Conservation (phyloP, 2,888 invertebrate genomes). For the Drosophila greeni region DNA sequence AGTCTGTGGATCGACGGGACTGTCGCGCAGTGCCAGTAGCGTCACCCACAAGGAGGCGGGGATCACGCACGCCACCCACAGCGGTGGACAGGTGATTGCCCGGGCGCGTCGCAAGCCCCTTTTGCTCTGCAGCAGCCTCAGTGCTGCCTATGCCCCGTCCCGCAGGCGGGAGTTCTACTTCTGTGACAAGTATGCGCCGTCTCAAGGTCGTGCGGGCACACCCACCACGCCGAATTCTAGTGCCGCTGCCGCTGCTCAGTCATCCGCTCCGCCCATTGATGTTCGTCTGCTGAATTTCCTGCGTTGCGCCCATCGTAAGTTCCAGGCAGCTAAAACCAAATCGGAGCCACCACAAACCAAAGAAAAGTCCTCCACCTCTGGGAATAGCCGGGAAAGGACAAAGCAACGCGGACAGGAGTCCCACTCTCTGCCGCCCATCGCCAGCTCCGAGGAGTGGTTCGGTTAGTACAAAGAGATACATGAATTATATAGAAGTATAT, state of each 20-base stretch:
- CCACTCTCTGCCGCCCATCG: slow-evolving; percentile 50
- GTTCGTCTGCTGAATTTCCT: slow-evolving; percentile 69
- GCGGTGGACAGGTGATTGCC: slow-evolving; percentile 51
- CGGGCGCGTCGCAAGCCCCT: slow-evolving; percentile 61
- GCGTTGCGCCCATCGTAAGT: slow-evolving; percentile 69
- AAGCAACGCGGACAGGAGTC: slow-evolving; percentile 27
- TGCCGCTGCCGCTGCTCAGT: slow-evolving; percentile 1
- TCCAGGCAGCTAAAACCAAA: slow-evolving; percentile 56
- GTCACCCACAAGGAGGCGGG: slow-evolving; percentile 59
- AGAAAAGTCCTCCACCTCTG: slow-evolving; percentile 30
- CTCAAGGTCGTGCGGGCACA: slow-evolving; percentile 5
- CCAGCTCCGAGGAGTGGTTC: slow-evolving; percentile 72
- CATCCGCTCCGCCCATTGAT: slow-evolving; percentile 52
- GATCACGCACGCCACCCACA: slow-evolving; percentile 16
- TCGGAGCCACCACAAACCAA: slow-evolving; percentile 46
- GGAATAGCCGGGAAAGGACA: slow-evolving; percentile 33
- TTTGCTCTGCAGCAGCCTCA: slow-evolving; percentile 61
- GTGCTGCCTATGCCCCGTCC: slow-evolving; percentile 62
- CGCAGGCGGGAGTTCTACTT: slow-evolving; percentile 64
- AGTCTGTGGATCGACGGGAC: slow-evolving; percentile 11
- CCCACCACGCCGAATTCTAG: neutral
- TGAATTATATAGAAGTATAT: too few species aligned
- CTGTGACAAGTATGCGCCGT: slow-evolving; percentile 64
- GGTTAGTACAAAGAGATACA: slow-evolving; percentile 66
- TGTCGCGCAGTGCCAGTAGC: slow-evolving; percentile 70